Evolutionary conservation across 2,113 vertebrate species (phyloP).

Genomic region (Carollia perspicillata): DNA sequence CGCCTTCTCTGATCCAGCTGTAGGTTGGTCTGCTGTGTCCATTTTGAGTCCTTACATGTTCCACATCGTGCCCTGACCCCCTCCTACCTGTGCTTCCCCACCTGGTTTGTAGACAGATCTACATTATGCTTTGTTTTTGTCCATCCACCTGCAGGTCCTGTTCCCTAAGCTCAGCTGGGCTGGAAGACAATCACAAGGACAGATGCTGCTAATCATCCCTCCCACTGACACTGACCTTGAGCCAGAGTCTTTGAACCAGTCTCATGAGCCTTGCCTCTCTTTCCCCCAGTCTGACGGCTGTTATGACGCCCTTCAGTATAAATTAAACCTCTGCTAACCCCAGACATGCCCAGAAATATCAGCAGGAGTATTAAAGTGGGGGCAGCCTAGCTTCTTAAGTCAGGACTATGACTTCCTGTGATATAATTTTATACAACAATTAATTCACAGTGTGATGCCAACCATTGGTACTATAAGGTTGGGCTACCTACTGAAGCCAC

Average conservation of each 20-base stretch:
- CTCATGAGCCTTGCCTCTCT: not conserved
- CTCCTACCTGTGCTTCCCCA: too few species aligned
- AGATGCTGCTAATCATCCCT: not conserved
- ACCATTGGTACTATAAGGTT: not conserved
- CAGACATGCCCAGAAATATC: not conserved
- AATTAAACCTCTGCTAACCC: not conserved
- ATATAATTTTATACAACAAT: not conserved
- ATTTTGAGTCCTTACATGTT: not conserved
- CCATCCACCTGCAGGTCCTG: not conserved
- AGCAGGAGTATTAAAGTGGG: not conserved
- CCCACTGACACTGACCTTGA: not conserved
- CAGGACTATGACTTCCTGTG: not conserved
- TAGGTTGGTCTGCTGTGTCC: not conserved
- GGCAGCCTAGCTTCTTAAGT: not conserved
- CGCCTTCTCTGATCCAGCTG: not conserved
- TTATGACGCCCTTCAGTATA: not conserved
- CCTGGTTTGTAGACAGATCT: not conserved
- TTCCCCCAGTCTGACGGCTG: not conserved
- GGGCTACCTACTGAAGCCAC: not conserved
- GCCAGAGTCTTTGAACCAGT: constrained; percentile 5
- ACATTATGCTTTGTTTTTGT: not conserved
- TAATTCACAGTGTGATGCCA: not conserved
- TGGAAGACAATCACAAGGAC: not conserved
- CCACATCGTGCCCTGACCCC: too few species aligned
- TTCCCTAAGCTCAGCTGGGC: not conserved